Evolutionary conservation across 2,888 invertebrate species (phyloP).

Genomic region (Proisotoma minuta): DNA sequence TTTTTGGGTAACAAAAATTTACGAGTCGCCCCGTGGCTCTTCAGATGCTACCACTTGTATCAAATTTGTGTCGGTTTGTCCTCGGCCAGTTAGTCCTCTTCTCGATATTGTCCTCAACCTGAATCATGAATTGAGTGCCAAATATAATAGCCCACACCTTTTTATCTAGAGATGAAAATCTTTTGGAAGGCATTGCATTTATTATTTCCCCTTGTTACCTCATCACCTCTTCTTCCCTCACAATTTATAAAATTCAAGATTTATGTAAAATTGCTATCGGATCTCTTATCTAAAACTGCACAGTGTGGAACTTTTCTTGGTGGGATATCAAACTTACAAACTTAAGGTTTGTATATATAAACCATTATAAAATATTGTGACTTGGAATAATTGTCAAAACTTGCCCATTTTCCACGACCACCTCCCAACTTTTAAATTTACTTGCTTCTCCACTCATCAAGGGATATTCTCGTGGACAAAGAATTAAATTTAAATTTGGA

Average conservation of each 20-base stretch:
- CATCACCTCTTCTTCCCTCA: constrained; percentile 6
- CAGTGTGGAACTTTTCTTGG: not conserved
- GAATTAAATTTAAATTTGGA: too few species aligned
- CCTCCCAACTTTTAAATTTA: constrained; percentile 4
- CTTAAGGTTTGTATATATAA: not conserved
- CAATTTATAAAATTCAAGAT: constrained; percentile 11
- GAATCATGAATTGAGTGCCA: constrained; percentile 38
- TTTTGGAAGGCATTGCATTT: not conserved
- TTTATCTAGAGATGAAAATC: constrained; percentile 6
- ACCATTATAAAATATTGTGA: not conserved
- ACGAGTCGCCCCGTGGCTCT: constrained; percentile 43
- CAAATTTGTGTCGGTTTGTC: constrained; percentile 46
- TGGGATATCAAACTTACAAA: not conserved
- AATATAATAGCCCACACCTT: constrained; percentile 40
- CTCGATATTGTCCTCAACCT: not conserved
- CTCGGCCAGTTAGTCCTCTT: constrained; percentile 31
- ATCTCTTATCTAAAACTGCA: constrained; percentile 3
- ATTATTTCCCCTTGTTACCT: constrained; percentile 13
- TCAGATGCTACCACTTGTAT: constrained; percentile 33
- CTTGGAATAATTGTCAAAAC: not conserved
- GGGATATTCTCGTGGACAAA: too few species aligned
- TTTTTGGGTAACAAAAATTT: constrained; percentile 44
- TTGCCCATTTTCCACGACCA: not conserved
- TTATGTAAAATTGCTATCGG: constrained; percentile 13
- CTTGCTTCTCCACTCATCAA: too few species aligned